Percentiles rank a stretch among this genome's conserved stretches.
Evolutionary conservation across 2,797 vertebrate species (phyloP).

Genomic region (Hypotaenidia okinawae): DNA sequence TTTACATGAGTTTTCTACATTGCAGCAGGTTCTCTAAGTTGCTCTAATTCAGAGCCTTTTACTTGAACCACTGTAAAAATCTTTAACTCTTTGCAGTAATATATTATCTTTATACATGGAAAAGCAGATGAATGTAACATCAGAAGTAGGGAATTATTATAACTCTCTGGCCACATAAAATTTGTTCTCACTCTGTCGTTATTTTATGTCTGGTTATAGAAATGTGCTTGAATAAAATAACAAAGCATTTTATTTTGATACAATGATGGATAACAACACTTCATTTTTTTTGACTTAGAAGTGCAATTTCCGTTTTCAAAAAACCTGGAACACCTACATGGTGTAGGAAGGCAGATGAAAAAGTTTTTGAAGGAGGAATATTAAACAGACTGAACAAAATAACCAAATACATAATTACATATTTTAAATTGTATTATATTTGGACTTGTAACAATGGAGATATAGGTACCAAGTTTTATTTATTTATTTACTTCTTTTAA

Average conservation of each 20-base stretch:
- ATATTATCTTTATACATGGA: neutral
- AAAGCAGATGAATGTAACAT: neutral
- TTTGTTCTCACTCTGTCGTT: neutral
- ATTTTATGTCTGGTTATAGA: neutral
- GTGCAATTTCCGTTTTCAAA: neutral
- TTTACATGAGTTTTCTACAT: neutral
- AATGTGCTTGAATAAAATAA: neutral
- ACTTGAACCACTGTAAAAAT: neutral
- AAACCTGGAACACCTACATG: neutral
- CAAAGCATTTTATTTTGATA: conserved; percentile 16
- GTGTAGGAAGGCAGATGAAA: neutral
- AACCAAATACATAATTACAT: neutral
- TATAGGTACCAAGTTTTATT: neutral
- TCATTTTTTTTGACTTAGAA: neutral
- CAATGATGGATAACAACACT: neutral
- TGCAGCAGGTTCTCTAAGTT: neutral
- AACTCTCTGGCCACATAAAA: neutral
- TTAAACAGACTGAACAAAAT: neutral
- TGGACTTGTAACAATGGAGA: neutral
- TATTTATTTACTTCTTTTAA: neutral
- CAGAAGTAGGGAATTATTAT: neutral
- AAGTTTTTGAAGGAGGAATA: neutral
- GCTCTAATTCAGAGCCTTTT: neutral
- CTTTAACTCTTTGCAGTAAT: neutral
- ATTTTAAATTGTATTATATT: neutral